Evolutionary conservation across 2,888 invertebrate genomes (phyloP), one percentile per base, ranked within the genome.

Genomic region (Lypha dubia): DNA sequence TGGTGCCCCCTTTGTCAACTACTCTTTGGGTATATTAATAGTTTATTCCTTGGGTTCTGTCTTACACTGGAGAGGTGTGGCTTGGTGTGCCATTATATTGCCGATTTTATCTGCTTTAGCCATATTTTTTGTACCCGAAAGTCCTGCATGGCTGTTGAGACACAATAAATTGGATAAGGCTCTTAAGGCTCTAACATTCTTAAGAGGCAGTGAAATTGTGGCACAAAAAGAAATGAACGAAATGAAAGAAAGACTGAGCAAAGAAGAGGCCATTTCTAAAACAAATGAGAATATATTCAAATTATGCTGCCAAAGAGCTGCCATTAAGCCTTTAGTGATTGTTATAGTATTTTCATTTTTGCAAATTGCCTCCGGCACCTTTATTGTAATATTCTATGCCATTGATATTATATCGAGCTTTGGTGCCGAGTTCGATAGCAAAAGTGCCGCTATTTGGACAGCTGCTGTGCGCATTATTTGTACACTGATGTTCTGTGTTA

Each of bases 311-410:
- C 92, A 94, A 70, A 93, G 94, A 0, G 94, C 94, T 22, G 95
- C 96, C 0, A 90, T 95, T 7, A 96, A 96, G 88, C 96, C 96
- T 0, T 93, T 96, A 74, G 91, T 95, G 11, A 95, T 96, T 60
- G 95, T 96, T 88, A 95, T 95, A 88, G 93, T 94, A 0, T 96
- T 96, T 92, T 95, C 95, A 89, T 91, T 95, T 87, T 93, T 96
- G 84, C 96, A 96, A 90, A 95, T 95, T 86, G 92, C 95, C 51
- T 95, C 96, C 5, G 96, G 96, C 65, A 96, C 96, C 20, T 96
- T 95, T 89, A 93, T 96, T 15, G 94, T 96, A 76, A 95, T 96
- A 75, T 96, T 96, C 92, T 96, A 96, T 89, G 96, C 96, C 0
- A 95, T 96, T 0, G 95, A 96, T 87, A 95, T 96, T 77, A 93